Evolutionary conservation across 2,113 vertebrate genomes (phyloP).

Genomic region (Hassar affinis): DNA sequence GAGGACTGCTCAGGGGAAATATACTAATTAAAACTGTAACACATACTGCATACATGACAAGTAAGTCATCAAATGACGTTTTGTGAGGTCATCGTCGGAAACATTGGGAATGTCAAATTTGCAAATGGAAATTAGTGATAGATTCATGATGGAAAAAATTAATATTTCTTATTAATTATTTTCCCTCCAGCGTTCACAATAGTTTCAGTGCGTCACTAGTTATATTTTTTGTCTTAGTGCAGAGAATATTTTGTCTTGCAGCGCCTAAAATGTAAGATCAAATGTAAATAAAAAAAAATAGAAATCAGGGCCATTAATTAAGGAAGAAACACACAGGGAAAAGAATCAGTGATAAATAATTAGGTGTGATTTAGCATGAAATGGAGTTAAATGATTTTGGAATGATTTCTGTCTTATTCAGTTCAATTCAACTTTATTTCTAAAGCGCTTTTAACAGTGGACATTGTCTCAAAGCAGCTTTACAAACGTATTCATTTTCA

Average conservation of each 20-base stretch:
- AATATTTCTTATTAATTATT: not conserved
- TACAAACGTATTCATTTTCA: no score
- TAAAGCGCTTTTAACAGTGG: no score
- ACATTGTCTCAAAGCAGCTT: no score
- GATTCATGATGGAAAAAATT: not conserved
- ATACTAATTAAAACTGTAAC: not conserved
- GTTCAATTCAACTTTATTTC: no score
- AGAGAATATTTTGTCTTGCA: not conserved
- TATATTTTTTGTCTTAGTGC: not conserved
- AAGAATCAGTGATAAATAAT: not conserved
- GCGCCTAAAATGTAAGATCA: not conserved
- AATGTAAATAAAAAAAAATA: not conserved
- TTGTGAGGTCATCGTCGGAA: not conserved
- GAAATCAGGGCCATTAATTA: not conserved
- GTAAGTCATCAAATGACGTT: not conserved
- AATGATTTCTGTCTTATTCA: not conserved
- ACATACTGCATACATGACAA: not conserved
- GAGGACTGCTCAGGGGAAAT: not conserved
- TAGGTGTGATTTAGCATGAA: not conserved
- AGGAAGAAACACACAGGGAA: not conserved
- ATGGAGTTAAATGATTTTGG: not conserved
- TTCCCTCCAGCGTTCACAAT: not conserved
- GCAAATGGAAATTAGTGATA: not conserved
- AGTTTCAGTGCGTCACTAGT: not conserved
- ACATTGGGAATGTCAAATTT: no score